Base-by-base conservation (phyloP, 2,113 vertebrate genomes). In the Planiliza haematocheilus region DNA sequence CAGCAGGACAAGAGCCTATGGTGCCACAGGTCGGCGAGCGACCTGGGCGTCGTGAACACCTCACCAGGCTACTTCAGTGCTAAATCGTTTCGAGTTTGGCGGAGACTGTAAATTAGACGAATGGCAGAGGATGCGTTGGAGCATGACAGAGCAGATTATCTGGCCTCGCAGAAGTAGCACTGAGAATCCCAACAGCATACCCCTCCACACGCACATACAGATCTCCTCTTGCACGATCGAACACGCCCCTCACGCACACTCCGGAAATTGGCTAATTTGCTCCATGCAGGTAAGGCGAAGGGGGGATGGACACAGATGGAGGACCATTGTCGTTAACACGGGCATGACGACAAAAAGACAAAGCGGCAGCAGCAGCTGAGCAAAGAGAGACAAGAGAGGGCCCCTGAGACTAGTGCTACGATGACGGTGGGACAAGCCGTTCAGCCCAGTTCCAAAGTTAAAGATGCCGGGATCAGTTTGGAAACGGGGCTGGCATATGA, bases 1-100 rank as follows among this genome's bases (percentile, higher is more conserved):
- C 78, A 70, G 60, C 79, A 81, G 85, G 79, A 82, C 81, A 85
- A 30, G 73, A 72, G 73, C 85, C 81, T 81, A 81, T 78, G 77
- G 53, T 41, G 70, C 72, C 56, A 84, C 51, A 70, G 21, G 67
- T 59, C 45, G 50, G 71, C 49, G 52, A 76, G 71, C 49, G 52
- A 76, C 80, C 51, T 69, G 56, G 49, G 45, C 67, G 70, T 71
- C 67, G 70, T 71, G 45, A n/a, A 60, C 59, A 78, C 51, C 68
- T 34, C 17, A 63, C 66, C 49, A 73, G 75, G 65, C 52, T 70
- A 45, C 39, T 45, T 85, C 84, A 85, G 81, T 82, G 76, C 75
- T 82, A 80, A 55, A 65, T 79, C 67, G 55, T 63, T 81, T 8
- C 68, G 59, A 37, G 34, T 48, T 86, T 59, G 38, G 16, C 24